A percentile compares a stretch with the other conserved stretches of the same genome.
Evolutionary conservation across 2,888 invertebrate genomes (phyloP).

Genomic region (Odontomyia ornata): DNA sequence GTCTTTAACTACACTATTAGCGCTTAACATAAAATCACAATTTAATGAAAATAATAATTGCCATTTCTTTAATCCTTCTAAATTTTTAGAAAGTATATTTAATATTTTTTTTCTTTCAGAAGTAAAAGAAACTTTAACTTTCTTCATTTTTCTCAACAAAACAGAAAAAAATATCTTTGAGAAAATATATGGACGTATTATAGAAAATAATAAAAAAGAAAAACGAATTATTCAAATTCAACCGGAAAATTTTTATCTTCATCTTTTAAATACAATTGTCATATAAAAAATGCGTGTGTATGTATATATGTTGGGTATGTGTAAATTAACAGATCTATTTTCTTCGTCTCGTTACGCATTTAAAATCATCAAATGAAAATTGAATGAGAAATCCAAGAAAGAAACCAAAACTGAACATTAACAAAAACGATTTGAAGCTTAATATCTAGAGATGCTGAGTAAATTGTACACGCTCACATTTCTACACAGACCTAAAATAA

Average conservation of each 20-base stretch:
- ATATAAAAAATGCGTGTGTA: background rate
- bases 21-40: conserved; percentile 43
- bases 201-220: no score
- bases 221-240: conserved; percentile 15
- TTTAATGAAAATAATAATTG: conserved; percentile 43
- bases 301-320: background rate
- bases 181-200: background rate
- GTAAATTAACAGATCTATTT: background rate
- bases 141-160: background rate
- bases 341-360: background rate
- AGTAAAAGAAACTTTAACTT: conserved; percentile 3
- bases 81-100: no score
- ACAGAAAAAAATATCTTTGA: conserved; percentile 8
- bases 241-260: conserved; percentile 1
- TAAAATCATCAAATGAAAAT: background rate
- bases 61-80: background rate
- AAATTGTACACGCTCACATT: conserved; percentile 41
- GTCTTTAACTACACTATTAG: conserved; percentile 39
- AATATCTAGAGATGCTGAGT: conserved; percentile 41
- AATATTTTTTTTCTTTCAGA: background rate
- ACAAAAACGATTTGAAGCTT: conserved; percentile 41
- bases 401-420: conserved; percentile 39
- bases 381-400: conserved; percentile 17
- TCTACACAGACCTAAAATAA: conserved; percentile 42
- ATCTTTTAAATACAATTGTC: background rate